Percentiles rank a stretch among this genome's conserved stretches.
phyloP scores from a whole-genome alignment of 1,140 invertebrate species.

The Drosophila teissieri region DNA sequence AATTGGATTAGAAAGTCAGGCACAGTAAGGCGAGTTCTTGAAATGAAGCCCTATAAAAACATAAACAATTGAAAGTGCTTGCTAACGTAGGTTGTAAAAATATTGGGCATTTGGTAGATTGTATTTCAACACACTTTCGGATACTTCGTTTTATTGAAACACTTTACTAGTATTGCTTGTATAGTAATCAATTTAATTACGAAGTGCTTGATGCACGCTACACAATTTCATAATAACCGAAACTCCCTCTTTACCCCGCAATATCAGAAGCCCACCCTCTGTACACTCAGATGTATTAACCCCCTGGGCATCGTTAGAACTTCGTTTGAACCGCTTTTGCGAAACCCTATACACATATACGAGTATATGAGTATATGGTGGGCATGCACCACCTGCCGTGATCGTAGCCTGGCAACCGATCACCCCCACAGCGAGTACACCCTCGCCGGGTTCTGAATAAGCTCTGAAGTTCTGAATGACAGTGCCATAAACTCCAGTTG shows the following conservation, averaged over 20 bases:
- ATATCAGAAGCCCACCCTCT: not conserved
- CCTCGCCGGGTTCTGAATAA: conserved; percentile 11
- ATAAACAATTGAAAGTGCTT: conserved; percentile 1
- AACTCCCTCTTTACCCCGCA: not conserved
- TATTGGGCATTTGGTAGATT: not conserved
- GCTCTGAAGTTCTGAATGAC: conserved; percentile 35
- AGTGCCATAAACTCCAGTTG: conserved; percentile 47
- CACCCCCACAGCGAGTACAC: conserved; percentile 15
- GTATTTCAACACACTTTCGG: not conserved
- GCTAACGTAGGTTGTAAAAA: not conserved
- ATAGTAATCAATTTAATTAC: conserved; percentile 3
- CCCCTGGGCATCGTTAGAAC: conserved; percentile 23
- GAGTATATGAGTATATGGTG: not conserved
- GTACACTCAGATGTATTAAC: not conserved
- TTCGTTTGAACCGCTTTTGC: conserved; percentile 35
- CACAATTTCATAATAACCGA: conserved; percentile 1
- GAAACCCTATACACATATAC: conserved; percentile 19
- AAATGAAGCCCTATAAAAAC: not conserved
- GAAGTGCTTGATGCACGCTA: not conserved
- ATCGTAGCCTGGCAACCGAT: conserved; percentile 48
- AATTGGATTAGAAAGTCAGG: conserved; percentile 26
- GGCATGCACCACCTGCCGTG: conserved; percentile 38
- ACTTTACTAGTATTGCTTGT: not conserved
- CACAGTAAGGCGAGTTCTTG: not conserved
- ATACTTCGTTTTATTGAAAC: not conserved